A percentile compares a stretch with the other conserved stretches of the same genome.
phyloP scores from a whole-genome alignment of 2,113 vertebrate genomes.

The Burhinus bistriatus region DNA sequence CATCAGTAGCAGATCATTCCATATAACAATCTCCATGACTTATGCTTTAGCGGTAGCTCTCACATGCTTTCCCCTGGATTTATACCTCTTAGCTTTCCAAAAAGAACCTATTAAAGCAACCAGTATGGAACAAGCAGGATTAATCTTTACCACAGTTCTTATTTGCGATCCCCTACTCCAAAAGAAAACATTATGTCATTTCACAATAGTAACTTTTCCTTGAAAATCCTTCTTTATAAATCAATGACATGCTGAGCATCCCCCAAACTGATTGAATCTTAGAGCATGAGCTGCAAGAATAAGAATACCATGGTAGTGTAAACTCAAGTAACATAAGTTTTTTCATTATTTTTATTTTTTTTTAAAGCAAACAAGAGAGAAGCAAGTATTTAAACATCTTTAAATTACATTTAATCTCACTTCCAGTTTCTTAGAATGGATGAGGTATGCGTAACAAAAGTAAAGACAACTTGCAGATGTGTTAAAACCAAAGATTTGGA shows the following conservation, averaged over 20 bases:
- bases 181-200: not conserved
- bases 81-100: not conserved
- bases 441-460: not conserved
- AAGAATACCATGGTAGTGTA: not conserved
- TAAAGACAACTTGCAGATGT: not conserved
- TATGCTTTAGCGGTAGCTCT: not conserved
- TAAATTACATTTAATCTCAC: not conserved
- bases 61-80: not conserved
- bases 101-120: not conserved
- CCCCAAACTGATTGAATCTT: not conserved
- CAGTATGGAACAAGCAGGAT: not conserved
- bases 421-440: not conserved
- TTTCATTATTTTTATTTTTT: not conserved
- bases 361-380: not conserved
- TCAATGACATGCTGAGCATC: not conserved
- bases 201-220: not conserved
- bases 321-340: rapidly evolving
- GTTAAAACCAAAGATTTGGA: not conserved
- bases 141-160: not conserved
- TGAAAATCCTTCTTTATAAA: not conserved
- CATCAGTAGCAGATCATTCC: not conserved
- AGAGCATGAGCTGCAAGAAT: not conserved
- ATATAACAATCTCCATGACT: not conserved
- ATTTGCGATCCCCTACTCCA: not conserved
- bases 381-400: not conserved